Evolutionary conservation across 2,888 invertebrate genomes (phyloP), one percentile per base, ranked within the genome.

Genomic region (Autographa pulchrina): DNA sequence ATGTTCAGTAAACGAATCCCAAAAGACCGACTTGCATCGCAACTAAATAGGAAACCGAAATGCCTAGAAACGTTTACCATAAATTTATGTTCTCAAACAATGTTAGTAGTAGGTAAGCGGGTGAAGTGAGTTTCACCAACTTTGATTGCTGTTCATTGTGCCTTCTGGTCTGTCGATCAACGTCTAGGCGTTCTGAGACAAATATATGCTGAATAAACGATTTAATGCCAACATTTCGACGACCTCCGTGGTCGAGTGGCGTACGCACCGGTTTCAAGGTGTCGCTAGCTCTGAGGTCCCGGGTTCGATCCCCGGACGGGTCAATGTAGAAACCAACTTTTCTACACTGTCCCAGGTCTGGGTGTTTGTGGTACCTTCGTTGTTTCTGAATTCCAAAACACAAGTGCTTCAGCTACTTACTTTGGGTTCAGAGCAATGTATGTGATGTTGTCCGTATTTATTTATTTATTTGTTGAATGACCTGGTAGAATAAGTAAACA

Each of bases 101-200:
- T 85, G 81, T 86, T 77, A 79, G 82, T 73, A 74, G 77, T 69
- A 76, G 74, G 76, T 76, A 73, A 83, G 72, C 74, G 80, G 82
- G 84, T 80, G 76, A 80, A 81, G 78, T 72, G 82, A 87, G 88
- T 89, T 88, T 81, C 80, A 74, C 85, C 77, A 90, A 90, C 85
- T 91, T 90, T 86, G 87, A 90, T 92, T 90, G 88, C 87, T 81
- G 86, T 86, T 83, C 83, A 88, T 88, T 91, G 86, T 87, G 83
- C 77, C 74, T 62, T 71, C 73, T 71, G 74, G 78, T 73, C 75
- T 73, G 78, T 80, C 82, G 75, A 85, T 80, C 77, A 75, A 71
- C 59, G 59, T 68, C 70, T 80, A 74, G 59, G 66, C 68, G 69
- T 75, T 65, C 65, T 62, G 38, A 62, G 31, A 65, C 73, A 66